Base-by-base conservation (phyloP, 2,888 invertebrate genomes). In the Psylliodes chrysocephalus region DNA sequence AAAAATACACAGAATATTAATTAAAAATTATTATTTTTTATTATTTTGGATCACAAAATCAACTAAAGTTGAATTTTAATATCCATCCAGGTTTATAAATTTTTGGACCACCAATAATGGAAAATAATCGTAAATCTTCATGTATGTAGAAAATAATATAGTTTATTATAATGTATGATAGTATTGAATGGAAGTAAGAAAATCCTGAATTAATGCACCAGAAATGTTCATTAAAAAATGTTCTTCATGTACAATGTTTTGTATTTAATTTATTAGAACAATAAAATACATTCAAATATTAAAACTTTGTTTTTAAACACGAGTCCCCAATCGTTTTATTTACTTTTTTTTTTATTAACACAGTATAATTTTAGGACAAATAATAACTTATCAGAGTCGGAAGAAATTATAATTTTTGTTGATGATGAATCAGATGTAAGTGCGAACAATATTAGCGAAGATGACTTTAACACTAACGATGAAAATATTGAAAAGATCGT, bases 331-430 rank as follows among this genome's bases (percentile, higher is more conserved):
- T 22, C 15, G 12, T 22, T 25, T 59, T 33, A 18, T 46, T 51
- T 44, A 42, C 19, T 22, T 46, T 40, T 44, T 44, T 42, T 35
- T 53, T 54, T 68, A 68, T 66, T 69, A 69, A 69, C 55, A 33
- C 46, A 38, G 4, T 65, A 35, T 61, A 61, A 67, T 69, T 69
- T 67, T 63, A 69, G 69, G 67, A 30, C 35, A 33, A 38, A 53
- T 25, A 42, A 15, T 54, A n/a, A n/a, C n/a, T n/a, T n/a, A n/a
- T n/a, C n/a, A n/a, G 53, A 59, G 17, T 60, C 42, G 15, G 72
- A 72, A 42, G 69, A 72, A 56, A 72, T 72, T 28, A 56, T 66
- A 10, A 71, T 72, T 22, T 51, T 47, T 12, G 28, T 51, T 19
- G 44, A 42, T 22, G 55, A 55, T 14, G 38, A 49, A 5, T 25